These are phyloP conservation scores for Acromyrmex echinatior DNA, from an alignment of 1,140 invertebrate species.

Conservation along the genomic window DNA sequence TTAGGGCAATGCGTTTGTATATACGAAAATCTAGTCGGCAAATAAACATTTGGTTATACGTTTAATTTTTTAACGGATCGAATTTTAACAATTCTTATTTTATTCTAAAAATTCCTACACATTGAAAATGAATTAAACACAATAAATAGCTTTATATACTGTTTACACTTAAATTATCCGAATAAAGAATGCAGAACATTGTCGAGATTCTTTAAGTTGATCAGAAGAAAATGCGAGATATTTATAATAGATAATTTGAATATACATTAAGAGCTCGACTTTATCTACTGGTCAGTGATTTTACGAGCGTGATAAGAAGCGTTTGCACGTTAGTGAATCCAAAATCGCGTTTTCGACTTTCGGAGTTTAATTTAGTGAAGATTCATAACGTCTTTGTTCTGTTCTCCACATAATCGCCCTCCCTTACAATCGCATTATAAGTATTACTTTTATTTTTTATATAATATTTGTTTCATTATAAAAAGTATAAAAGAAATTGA, in stretches of 20 bases:
- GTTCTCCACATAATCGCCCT: background rate
- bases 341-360: slow-evolving; percentile 10
- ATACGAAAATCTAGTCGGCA: background rate
- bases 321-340: background rate
- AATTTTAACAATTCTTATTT: background rate
- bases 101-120: background rate
- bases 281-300: slow-evolving; percentile 17
- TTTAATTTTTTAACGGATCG: background rate
- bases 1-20: background rate
- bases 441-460: background rate
- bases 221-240: slow-evolving; percentile 3
- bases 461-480: background rate
- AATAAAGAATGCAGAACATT: background rate
- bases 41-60: background rate
- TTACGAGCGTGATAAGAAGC: slow-evolving; percentile 30
- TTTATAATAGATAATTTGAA: background rate
- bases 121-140: background rate
- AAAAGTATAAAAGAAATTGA: background rate
- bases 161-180: background rate
- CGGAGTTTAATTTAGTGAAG: slow-evolving; percentile 14
- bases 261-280: slow-evolving; percentile 13
- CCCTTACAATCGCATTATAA: background rate
- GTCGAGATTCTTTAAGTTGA: background rate
- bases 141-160: background rate
- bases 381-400: slow-evolving; percentile 25